Conservation (phyloP, 2,888 invertebrate genomes). For the Sabatieria punctata region DNA sequence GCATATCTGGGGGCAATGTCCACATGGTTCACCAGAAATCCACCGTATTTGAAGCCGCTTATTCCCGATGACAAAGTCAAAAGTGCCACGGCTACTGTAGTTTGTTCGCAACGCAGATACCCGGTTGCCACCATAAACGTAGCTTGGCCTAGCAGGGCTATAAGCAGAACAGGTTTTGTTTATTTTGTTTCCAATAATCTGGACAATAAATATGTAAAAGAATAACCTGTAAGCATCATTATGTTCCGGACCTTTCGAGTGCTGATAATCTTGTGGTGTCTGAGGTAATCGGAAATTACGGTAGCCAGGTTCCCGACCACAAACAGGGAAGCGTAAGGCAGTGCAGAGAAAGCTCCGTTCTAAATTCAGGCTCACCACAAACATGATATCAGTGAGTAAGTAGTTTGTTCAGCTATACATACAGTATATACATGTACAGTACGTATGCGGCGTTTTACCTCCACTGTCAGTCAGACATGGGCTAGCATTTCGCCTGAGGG, state of each 20-base stretch:
- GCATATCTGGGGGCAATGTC: slow-evolving; percentile 34
- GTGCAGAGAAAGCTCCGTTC: neutral
- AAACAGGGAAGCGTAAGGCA: neutral
- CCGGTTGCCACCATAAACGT: slow-evolving; percentile 21
- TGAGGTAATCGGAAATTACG: neutral
- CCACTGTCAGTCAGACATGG: too few relatives aligned
- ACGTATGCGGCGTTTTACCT: too few relatives aligned
- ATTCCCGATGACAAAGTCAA: slow-evolving; percentile 22
- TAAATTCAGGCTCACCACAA: too few relatives aligned
- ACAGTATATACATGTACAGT: too few relatives aligned
- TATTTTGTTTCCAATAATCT: too few relatives aligned
- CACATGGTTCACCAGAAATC: slow-evolving; percentile 33
- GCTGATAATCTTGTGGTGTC: neutral
- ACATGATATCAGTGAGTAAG: too few relatives aligned
- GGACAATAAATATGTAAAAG: too few relatives aligned
- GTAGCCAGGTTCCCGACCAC: neutral
- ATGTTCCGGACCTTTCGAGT: neutral
- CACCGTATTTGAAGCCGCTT: slow-evolving; percentile 27
- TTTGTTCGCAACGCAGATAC: slow-evolving; percentile 24
- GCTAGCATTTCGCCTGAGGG: too few relatives aligned
- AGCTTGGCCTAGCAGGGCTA: neutral
- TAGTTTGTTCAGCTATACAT: too few relatives aligned
- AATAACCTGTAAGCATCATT: too few relatives aligned
- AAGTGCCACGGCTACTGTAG: slow-evolving; percentile 21
- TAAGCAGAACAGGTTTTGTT: too few relatives aligned